Base-by-base conservation (phyloP, 2,797 vertebrate species). In the Siniperca undulata region DNA sequence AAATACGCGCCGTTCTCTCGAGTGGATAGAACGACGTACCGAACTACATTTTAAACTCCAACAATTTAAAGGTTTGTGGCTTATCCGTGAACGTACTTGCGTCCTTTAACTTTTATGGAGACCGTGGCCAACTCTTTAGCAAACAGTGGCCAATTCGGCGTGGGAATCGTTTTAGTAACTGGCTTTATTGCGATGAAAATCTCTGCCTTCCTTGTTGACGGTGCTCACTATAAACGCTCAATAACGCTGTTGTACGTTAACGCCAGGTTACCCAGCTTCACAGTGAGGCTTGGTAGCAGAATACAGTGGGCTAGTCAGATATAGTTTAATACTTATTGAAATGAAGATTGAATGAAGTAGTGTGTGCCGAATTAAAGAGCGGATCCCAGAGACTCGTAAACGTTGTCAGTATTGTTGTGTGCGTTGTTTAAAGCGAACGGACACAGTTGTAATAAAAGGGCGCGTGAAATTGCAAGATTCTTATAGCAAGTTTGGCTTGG, bases 21-120 rank as follows among this genome's bases (percentile, higher is more conserved):
- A 27, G 36, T 22, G 13, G 52, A n/a, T 12, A 7, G 8, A 34
- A 0, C 36, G 12, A 59, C 44, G 1, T 1, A 7, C 65, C 1
- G 14, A 66, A 85, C 69, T 85, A 77, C 59, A 0, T 70, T 36
- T 5, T 1, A 0, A 77, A 80, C 27, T 52, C 46, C 0, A 0
- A 9, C 38, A 0, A 36, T 82, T 81, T 74, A 70, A 81, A 8
- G 1, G 68, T 74, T 77, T 42, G 36, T 1, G 46, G 8, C 12
- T 17, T 9, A 4, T 46, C 1, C 1, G 3, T 1, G 19, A 13
- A 13, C 22, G 1, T 6, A 0, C 0, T 7, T 1, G 2, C 0
- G 1, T 0, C 6, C 1, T 72, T 1, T 14, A 2, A 24, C 36
- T 0, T 0, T 0, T 2, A 0, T 2, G 4, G 58, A n/a, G 5